Evolutionary conservation across 2,113 vertebrate genomes (phyloP), one percentile per base, ranked within the genome.

Genomic region (Macquaria australasica): DNA sequence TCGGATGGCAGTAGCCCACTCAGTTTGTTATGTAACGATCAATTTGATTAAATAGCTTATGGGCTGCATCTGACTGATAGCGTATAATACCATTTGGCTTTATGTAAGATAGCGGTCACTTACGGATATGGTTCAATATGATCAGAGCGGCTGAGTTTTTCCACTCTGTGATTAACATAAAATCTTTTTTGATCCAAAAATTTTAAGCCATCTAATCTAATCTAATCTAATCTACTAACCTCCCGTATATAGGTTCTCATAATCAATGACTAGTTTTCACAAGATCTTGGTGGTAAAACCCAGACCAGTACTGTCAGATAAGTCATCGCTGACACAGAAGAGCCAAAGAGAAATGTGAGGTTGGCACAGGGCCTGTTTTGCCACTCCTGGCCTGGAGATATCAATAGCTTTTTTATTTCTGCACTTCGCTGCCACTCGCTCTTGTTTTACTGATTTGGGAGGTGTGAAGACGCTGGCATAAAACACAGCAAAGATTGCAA

Each of bases 11-110:
- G 88, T 71, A 84, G 89, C 93, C 88, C 89, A 93, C 89, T 94
- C 89, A 91, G 78, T 92, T 87, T 85, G 92, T 94, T 92, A 94
- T 87, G 87, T 90, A 94, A 95, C 58, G 50, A 93, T 94, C 92
- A 90, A 91, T 94, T 90, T 88, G 89, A 93, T 93, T 93, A 92
- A 92, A 93, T 78, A 76, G 85, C 89, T 89, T 87, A 92, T 84
- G 87, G 79, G 81, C 87, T 84, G 81, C 77, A 87, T 90, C 91
- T 88, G 82, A 85, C 84, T 68, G 83, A 85, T 85, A 60, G 62
- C 25, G 81, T 77, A 79, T 73, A 80, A 86, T 73, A 81, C 77
- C 74, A 81, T 75, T 87, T 76, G 74, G 77, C 71, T 91, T 92
- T 86, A 91, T 84, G 67, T 92, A 91, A 92, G 88, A 86, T 45